Base-by-base conservation (phyloP, 2,113 vertebrate species). In the Dromas ardeola region DNA sequence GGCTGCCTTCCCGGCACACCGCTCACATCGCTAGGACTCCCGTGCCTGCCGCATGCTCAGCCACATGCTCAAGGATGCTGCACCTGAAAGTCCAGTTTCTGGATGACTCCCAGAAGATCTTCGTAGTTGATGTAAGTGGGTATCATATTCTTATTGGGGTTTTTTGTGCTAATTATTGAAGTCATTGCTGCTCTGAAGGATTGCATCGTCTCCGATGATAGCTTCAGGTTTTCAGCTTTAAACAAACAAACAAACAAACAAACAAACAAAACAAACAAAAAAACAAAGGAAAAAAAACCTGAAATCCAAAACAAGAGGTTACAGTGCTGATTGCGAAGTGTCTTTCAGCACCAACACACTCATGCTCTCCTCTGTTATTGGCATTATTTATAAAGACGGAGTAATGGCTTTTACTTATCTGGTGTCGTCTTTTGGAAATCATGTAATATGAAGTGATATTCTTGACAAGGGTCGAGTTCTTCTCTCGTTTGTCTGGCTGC, bases 71-170 rank as follows among this genome's bases (percentile, higher is more conserved):
- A 2, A 98, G 95, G 96, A 98, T 99, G 98, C 98, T 98, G 79
- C 98, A 98, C 85, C 97, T 99, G 38, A 98, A 98, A 96, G 98
- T 99, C 96, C 98, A 98, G 95, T 98, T 99, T 94, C 97, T 98
- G 97, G 98, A 99, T 97, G 98, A 99, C 93, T 98, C 98, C 85
- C 98, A 98, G 98, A 98, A 98, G 98, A 98, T 98, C 98, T 99
- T 98, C 92, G 98, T 98, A 71, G 98, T 98, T 81, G 98, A 99
- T 97, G 98, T 99, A 98, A 99, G 98, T 98, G 93, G 59, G 49
- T 73, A 78, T 96, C 91, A 9, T 76, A 38, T 97, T 91, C 49
- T 89, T 97, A 78, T 40, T 88, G 66, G 19, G 1, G 2, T 18
- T 26, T 43, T 90, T 79, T 63, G 83, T 90, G 93, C 67, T 97